phyloP scores from a whole-genome alignment of 2,113 vertebrate genomes.

The Microtus pennsylvanicus region DNA sequence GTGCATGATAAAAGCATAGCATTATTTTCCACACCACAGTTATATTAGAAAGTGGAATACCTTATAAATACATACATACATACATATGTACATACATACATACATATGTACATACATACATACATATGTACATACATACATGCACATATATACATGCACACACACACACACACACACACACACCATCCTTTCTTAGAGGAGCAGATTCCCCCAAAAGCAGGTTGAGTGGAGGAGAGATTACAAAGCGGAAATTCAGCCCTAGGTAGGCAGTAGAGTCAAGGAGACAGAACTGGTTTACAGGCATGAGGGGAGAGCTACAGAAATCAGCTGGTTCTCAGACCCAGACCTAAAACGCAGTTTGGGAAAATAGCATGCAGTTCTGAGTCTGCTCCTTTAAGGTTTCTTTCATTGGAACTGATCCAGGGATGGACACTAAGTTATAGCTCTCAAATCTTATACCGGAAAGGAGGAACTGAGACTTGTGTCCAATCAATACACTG shows the following conservation, averaged over 20 bases:
- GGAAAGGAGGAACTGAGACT: not conserved
- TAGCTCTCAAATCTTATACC: not conserved
- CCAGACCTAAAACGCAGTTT: not conserved
- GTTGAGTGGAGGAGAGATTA: not conserved
- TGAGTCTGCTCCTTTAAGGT: not conserved
- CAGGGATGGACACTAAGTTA: not conserved
- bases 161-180: not conserved
- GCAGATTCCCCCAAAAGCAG: not conserved
- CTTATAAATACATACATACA: too few species aligned
- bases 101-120: too few species aligned
- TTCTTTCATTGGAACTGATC: not conserved
- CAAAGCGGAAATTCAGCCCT: not conserved
- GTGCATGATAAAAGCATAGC: slow-evolving; percentile 6
- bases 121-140: not conserved
- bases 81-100: too few species aligned
- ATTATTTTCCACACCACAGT: slow-evolving; percentile 6
- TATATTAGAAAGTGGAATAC: not conserved
- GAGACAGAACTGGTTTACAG: not conserved
- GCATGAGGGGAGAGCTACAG: rapidly evolving
- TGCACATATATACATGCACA: too few species aligned
- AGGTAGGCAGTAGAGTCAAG: not conserved
- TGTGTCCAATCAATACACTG: not conserved
- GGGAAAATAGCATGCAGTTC: rapidly evolving
- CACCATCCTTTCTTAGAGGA: not conserved
- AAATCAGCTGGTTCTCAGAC: too few species aligned